Conservation (phyloP, 1,140 invertebrate species). For the Chionoecetes opilio region DNA sequence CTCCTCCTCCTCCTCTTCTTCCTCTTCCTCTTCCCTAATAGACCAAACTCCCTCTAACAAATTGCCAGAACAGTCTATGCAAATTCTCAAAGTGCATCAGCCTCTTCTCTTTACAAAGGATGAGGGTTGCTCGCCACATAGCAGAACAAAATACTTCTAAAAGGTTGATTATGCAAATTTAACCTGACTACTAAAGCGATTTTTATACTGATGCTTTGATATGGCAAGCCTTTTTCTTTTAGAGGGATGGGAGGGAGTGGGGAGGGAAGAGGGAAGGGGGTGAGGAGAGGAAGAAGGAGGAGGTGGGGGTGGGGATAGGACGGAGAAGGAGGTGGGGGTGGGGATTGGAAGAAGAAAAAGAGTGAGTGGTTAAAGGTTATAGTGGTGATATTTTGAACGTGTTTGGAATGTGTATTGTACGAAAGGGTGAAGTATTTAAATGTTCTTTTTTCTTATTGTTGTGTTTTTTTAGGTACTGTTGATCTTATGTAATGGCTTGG, state of each 20-base stretch:
- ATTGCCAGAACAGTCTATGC: background rate
- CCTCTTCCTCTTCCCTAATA: background rate
- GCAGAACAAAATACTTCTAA: background rate
- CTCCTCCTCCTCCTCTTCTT: background rate
- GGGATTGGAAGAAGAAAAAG: background rate
- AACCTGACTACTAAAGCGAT: background rate
- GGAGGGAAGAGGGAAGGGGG: background rate
- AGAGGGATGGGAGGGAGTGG: background rate
- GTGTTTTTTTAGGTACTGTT: no score
- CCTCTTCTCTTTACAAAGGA: background rate
- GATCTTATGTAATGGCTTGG: no score
- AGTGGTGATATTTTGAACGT: no score
- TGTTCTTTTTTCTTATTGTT: no score
- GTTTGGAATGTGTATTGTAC: no score
- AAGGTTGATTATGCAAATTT: slow-evolving; percentile 5
- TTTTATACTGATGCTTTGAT: background rate
- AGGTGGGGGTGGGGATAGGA: background rate
- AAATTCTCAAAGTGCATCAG: background rate
- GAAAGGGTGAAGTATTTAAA: no score
- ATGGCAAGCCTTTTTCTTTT: background rate
- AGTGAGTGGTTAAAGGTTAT: background rate
- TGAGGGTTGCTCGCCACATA: background rate
- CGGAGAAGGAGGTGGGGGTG: background rate
- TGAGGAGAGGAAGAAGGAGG: background rate
- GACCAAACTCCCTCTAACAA: background rate